Evolutionary conservation across 1,140 invertebrate genomes (phyloP), one percentile per base, ranked within the genome.

Genomic region (Acyrthosiphon pisum): DNA sequence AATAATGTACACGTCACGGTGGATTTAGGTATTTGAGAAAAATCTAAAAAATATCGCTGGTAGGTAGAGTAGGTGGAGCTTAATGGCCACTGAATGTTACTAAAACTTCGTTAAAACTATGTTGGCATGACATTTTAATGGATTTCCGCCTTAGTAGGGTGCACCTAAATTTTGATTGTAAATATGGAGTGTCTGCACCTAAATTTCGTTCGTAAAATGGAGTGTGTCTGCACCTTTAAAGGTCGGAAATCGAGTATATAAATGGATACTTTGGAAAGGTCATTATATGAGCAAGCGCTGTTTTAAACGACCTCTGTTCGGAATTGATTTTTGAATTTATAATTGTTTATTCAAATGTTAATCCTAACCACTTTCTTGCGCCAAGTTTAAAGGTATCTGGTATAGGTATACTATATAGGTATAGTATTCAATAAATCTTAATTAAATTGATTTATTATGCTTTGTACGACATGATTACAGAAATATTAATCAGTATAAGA

Each of bases 341-440:
- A 76, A 76, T 76, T 76, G 60, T 18, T 76, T 76, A 76, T 76
- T 76, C 60, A 68, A 68, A 68, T 68, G 60, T 68, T 68, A 68
- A 68, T n/a, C 11, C 18, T n/a, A 76, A 76, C 30, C 60, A n/a
- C 60, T 76, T 76, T 18, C 6, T 11, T 68, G 60, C 30, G 26
- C 30, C 60, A 68, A 68, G 60, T n/a, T 68, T 9, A 20, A 18
- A 20, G 1, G 48, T 50, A 50, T 41, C 41, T 41, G 41, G 41
- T n/a, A 18, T 1, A 35, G 30, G 60, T n/a, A 68, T n/a, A 76
- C 30, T n/a, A n/a, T n/a, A n/a, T 4, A 35, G 30, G 60, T n/a
- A 68, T 68, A 76, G 30, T n/a, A n/a, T n/a, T 35, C 30, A 76
- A 76, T 76, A 18, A 76, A n/a, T 35, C 30, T 18, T n/a, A n/a